Conservation (phyloP, 2,113 vertebrate genomes). For the Paramormyrops kingsleyae region DNA sequence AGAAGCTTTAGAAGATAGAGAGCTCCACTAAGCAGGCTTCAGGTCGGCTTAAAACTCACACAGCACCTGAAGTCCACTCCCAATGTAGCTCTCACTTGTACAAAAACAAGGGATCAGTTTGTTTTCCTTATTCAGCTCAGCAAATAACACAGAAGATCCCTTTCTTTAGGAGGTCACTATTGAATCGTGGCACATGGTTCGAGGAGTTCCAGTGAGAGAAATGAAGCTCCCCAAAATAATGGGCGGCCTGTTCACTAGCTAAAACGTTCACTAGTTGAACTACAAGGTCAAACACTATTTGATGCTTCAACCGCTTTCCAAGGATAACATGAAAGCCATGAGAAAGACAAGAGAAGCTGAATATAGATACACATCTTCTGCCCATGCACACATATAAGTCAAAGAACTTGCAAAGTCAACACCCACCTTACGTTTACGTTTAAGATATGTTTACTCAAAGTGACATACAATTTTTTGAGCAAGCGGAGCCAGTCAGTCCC, state of each 20-base stretch:
- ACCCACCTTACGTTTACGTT: not conserved
- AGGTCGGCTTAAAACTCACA: not conserved
- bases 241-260: not conserved
- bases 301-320: not conserved
- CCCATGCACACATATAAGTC: not conserved
- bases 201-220: not conserved
- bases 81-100: not conserved
- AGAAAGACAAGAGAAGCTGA: not conserved
- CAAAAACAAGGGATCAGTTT: not conserved
- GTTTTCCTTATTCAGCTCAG: not conserved
- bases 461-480: not conserved
- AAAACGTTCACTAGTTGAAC: not conserved
- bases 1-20: not conserved
- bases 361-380: not conserved
- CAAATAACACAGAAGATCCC: not conserved
- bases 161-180: not conserved
- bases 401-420: not conserved
- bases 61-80: not conserved
- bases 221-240: not conserved
- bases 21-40: not conserved
- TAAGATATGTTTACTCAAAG: not conserved
- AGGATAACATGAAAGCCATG: not conserved
- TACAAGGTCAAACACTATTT: not conserved
- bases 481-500: not conserved
- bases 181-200: not conserved